phyloP scores from a whole-genome alignment of 2,888 invertebrate genomes.

The Ophraella communa region DNA sequence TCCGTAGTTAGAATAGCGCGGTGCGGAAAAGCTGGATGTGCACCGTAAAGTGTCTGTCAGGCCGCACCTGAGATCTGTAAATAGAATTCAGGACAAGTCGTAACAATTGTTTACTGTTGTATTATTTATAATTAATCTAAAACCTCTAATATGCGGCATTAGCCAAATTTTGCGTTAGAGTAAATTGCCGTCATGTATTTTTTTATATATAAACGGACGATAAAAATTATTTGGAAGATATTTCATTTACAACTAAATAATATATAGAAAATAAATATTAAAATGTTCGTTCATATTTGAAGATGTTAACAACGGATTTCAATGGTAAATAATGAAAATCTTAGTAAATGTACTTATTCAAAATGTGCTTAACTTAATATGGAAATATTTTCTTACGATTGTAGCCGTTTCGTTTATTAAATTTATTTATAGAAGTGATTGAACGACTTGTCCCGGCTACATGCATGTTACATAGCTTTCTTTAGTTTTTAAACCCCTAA shows the following conservation, averaged over 20 bases:
- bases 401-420: background rate
- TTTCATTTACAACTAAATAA: background rate
- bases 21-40: slow-evolving; percentile 56
- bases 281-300: background rate
- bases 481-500: slow-evolving; percentile 48
- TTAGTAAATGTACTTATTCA: background rate
- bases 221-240: background rate
- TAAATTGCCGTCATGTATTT: too few species aligned
- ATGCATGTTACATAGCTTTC: slow-evolving; percentile 54
- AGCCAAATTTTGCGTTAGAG: background rate
- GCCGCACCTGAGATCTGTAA: slow-evolving; percentile 55
- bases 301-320: background rate
- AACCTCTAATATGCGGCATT: background rate
- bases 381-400: background rate
- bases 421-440: background rate
- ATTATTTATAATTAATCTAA: slow-evolving; percentile 6
- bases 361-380: background rate
- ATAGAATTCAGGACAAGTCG: slow-evolving; percentile 42
- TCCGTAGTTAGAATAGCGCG: slow-evolving; percentile 59
- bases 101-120: slow-evolving; percentile 17
- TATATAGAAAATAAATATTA: background rate
- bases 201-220: too few species aligned
- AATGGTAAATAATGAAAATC: background rate
- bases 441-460: slow-evolving; percentile 32
- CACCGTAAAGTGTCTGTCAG: slow-evolving; percentile 49